Evolutionary conservation across 2,113 vertebrate genomes (phyloP).

Genomic region (Rhinogobius similis): DNA sequence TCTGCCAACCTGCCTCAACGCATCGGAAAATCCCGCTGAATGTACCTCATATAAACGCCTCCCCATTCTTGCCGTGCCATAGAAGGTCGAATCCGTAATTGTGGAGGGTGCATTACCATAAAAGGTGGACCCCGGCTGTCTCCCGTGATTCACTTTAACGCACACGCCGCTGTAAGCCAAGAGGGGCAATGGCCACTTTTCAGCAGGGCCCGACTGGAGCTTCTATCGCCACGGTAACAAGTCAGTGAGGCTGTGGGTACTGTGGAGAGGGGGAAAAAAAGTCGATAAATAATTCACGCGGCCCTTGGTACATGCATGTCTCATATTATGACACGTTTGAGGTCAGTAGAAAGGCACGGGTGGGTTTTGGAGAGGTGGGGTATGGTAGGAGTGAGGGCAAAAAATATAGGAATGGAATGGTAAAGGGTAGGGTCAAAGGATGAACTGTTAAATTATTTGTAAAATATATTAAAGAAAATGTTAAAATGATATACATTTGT

Average conservation of each 20-base stretch:
- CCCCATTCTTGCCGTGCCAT: constrained; percentile 70
- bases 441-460: background rate
- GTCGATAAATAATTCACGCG: constrained; percentile 63
- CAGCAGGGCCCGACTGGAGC: constrained; percentile 51
- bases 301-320: constrained; percentile 21
- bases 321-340: constrained; percentile 36
- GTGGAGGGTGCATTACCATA: constrained; percentile 82
- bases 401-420: background rate
- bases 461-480: too few species aligned
- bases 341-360: constrained; percentile 29
- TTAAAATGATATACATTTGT: too few species aligned
- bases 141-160: constrained; percentile 77
- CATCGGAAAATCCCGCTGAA: constrained; percentile 75
- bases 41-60: constrained; percentile 65
- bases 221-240: constrained; percentile 44
- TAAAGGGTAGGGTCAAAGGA: background rate
- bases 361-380: background rate
- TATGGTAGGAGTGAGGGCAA: background rate
- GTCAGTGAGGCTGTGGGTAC: constrained; percentile 25
- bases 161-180: constrained; percentile 50
- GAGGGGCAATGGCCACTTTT: constrained; percentile 64
- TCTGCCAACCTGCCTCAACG: constrained; percentile 72
- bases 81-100: constrained; percentile 86
- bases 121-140: constrained; percentile 80
- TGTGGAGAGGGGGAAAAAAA: constrained; percentile 16